Evolutionary conservation across 2,113 vertebrate species (phyloP), one percentile per base, ranked within the genome.

Genomic region (Taurulus bubalis): DNA sequence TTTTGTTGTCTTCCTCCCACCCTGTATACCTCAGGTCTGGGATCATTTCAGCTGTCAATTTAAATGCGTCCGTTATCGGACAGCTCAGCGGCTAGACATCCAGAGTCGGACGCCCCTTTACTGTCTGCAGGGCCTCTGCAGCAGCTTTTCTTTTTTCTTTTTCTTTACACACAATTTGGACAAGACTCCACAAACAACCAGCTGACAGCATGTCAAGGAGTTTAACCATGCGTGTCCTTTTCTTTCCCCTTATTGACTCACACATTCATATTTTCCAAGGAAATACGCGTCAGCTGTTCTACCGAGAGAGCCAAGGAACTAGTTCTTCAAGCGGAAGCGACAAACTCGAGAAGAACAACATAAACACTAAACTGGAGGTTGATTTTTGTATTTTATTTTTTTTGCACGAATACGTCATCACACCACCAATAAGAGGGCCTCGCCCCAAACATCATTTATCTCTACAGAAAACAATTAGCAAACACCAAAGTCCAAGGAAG

Each of bases 21-120:
- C 49, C 26, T 30, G 4, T 34, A 32, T 32, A 12, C 56, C 56
- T 15, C 76, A 74, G 79, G 76, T 83, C 90, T 79, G 83, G 69
- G 75, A 85, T 86, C 79, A 80, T 71, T 89, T 85, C 76, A 87
- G 76, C 76, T 90, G 88, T 86, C 85, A 83, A 40, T 84, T 80
- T 73, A 77, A 86, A 89, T 68, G 78, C n/a, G 59, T 80, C 80
- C 47, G 85, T 89, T 89, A 87, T 83, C 65, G 40, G 77, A 85
- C 71, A 90, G 72, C 10, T 84, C 70, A 84, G 59, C 38, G 63
- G 79, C 69, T 68, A 71, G 65, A 87, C 81, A 47, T 86, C 87
- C 84, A 89, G 88, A 83, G 87, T 76, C 60, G 71, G 81, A 85
- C 81, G 55, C 30, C 3, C n/a, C 8, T 7, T 4, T 38, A 34